These are phyloP conservation scores for Plectrocnemia conspersa DNA, from an alignment of 1,140 invertebrate genomes.

Conservation along the genomic window DNA sequence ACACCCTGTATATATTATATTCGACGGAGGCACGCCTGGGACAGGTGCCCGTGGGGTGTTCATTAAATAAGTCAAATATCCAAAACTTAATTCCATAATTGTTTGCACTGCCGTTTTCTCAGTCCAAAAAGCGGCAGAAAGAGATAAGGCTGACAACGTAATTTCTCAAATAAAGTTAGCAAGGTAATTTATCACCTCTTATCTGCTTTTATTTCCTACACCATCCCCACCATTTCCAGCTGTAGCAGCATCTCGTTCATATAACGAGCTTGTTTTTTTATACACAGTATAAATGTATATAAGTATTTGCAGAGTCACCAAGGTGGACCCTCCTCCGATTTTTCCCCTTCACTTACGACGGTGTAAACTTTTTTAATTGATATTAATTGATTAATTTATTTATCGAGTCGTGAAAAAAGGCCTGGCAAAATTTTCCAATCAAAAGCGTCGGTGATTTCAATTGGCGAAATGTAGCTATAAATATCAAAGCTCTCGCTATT, in stretches of 20 bases:
- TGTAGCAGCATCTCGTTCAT: slow-evolving; percentile 16
- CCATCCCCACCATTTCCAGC: too few relatives aligned
- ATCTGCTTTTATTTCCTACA: slow-evolving; percentile 24
- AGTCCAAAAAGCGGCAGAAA: background rate
- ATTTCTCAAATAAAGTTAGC: slow-evolving; percentile 36
- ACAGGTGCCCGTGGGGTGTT: too few relatives aligned
- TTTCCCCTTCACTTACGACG: background rate
- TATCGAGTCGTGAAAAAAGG: too few relatives aligned
- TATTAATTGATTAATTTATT: slow-evolving; percentile 8
- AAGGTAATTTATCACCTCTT: slow-evolving; percentile 34
- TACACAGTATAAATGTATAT: too few relatives aligned
- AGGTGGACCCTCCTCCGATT: background rate
- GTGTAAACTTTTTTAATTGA: slow-evolving; percentile 10
- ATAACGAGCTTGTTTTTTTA: slow-evolving; percentile 26
- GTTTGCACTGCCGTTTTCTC: slow-evolving; percentile 33
- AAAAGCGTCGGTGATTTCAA: too few relatives aligned
- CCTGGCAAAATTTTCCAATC: background rate
- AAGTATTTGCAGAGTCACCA: background rate
- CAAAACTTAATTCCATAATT: slow-evolving; percentile 28
- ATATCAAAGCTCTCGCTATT: too few relatives aligned
- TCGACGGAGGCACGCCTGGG: too few relatives aligned
- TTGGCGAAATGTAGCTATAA: too few relatives aligned
- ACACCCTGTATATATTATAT: too few relatives aligned
- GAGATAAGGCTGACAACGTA: slow-evolving; percentile 29
- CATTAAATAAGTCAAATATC: slow-evolving; percentile 19